Base-by-base conservation (phyloP, 2,888 invertebrate genomes). In the Microctonus hyperodae region DNA sequence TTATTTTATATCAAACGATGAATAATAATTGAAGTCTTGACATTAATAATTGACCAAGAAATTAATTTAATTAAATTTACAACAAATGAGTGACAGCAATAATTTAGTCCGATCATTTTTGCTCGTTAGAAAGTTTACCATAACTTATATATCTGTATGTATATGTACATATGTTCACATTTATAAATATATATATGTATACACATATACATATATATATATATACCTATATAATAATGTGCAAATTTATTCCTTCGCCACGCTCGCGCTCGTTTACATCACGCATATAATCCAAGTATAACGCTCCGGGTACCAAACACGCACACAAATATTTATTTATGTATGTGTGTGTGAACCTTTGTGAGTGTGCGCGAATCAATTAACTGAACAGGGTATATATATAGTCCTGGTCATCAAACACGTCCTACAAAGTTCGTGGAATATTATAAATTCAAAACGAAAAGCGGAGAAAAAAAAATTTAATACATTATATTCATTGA, bases 171-270 rank as follows among this genome's bases (percentile, higher is more conserved):
- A n/a, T n/a, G n/a, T n/a, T 55, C 11, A 31, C 20, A 55, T 28
- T 33, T 31, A 16, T 6, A 16, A 28, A 55, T 31, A 20, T n/a
- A 31, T 13, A 16, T 68, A 60, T n/a, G n/a, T 73, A 78, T 9
- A 55, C 16, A 31, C 20, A 55, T 28, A 33, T 31, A 55, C 16
- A 31, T 20, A 55, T 28, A 33, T 31, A 16, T 16, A 16, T 28
- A 55, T 31, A 33, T 9, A 31, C 13, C 4, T 68, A 60, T 68
- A 60, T 73, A 78, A 76, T 78, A 71, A 76, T 66, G 72, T 75
- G 76, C 72, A 77, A 76, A 78, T 77, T 77, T 77, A 77, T 77
- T 76, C 74, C 71, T 67, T 64, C 63, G 70, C 70, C 70, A 70
- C 70, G 67, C 67, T 70, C 65, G 70, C 70, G 70, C 70, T 69